A percentile compares a stretch with the other conserved stretches of the same genome.
Evolutionary conservation across 2,113 vertebrate genomes (phyloP).

Genomic region (Poeciliopsis retropinna): DNA sequence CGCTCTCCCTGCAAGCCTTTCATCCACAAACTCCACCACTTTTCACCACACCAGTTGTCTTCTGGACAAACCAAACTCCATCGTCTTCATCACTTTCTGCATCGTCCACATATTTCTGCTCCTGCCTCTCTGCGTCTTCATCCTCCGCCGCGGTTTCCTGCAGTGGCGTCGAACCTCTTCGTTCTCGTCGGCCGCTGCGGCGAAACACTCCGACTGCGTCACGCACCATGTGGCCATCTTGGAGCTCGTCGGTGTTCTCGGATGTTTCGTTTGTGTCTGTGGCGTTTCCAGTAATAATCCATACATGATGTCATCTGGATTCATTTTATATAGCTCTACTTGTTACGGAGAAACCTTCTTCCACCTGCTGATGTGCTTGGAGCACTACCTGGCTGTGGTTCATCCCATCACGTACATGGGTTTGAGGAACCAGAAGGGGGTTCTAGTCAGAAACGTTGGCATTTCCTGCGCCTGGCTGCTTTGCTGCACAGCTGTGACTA

Average conservation of each 20-base stretch:
- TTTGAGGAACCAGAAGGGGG: background rate
- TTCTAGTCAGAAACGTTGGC: background rate
- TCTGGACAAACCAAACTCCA: background rate
- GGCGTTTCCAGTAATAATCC: background rate
- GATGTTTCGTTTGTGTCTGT: background rate
- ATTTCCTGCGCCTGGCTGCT: conserved; percentile 11
- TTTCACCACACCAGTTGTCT: rapidly evolving
- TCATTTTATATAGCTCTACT: background rate
- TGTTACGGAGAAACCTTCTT: background rate
- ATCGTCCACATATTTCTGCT: background rate
- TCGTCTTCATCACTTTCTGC: background rate
- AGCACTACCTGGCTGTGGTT: conserved; percentile 22
- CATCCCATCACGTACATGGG: conserved; percentile 14
- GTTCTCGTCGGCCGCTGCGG: rapidly evolving
- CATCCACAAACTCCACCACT: background rate
- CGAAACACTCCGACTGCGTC: conserved; percentile 12
- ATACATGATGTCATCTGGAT: rapidly evolving
- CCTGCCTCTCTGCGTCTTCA: conserved; percentile 8
- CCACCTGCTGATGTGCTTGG: background rate
- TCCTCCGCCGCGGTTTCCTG: conserved; percentile 1
- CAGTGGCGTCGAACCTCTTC: background rate
- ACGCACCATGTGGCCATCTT: conserved; percentile 5
- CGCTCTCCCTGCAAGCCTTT: background rate
- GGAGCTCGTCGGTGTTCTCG: background rate
- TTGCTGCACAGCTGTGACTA: background rate